Evolutionary conservation across 2,113 vertebrate genomes (phyloP).

Genomic region (Ceyx melanurus): DNA sequence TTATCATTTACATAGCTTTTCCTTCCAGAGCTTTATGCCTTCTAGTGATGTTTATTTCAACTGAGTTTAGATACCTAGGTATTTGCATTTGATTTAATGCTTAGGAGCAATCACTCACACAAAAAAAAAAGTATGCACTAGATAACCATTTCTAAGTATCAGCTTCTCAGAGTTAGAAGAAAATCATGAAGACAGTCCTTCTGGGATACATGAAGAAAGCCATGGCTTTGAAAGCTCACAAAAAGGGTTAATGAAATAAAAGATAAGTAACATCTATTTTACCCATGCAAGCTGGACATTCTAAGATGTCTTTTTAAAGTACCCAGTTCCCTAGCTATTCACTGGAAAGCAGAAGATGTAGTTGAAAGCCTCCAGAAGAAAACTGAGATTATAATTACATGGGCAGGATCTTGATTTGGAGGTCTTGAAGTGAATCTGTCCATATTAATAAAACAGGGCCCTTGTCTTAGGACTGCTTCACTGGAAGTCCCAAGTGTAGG

Average conservation of each 20-base stretch:
- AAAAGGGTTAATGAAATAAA: background rate
- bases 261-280: background rate
- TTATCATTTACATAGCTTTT: slow-evolving; percentile 4
- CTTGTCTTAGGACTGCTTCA: background rate
- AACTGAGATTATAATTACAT: background rate
- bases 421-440: background rate
- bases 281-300: background rate
- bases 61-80: background rate
- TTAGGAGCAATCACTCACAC: background rate
- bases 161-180: background rate
- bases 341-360: background rate
- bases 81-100: background rate
- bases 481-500: background rate
- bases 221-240: background rate
- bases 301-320: background rate
- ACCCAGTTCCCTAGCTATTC: background rate
- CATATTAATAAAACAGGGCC: accelerated
- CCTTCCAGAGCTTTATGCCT: slow-evolving; percentile 22
- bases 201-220: background rate
- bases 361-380: background rate
- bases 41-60: slow-evolving; percentile 27
- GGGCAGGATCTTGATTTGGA: background rate
- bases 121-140: background rate
- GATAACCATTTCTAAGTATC: background rate
- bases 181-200: background rate